These are phyloP conservation scores for Meiosimyza decipiens DNA, from an alignment of 2,888 invertebrate species.

Conservation along the genomic window DNA sequence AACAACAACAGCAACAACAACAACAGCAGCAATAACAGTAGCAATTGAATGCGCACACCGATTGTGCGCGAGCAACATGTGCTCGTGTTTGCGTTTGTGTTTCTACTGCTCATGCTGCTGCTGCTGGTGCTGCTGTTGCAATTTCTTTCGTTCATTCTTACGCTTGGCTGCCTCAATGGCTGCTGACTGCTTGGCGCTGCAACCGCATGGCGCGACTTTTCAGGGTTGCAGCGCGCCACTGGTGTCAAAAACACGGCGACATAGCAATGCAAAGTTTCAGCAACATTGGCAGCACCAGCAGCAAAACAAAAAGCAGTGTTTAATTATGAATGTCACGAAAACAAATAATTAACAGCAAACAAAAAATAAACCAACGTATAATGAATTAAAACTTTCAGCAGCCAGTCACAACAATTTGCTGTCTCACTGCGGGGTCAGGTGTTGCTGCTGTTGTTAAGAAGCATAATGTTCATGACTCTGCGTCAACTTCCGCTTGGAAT, in stretches of 20 bases:
- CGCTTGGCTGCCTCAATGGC: constrained; percentile 2
- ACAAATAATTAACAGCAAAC: constrained; percentile 51
- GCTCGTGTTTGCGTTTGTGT: neutral
- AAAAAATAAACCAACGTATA: constrained; percentile 12
- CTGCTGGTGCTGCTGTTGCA: constrained; percentile 26
- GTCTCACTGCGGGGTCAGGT: neutral
- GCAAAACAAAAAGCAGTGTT: constrained; percentile 38
- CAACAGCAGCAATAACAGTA: neutral
- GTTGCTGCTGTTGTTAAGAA: neutral
- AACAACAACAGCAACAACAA: constrained; percentile 18
- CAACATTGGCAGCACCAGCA: constrained; percentile 22
- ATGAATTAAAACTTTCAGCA: constrained; percentile 30
- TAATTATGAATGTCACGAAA: constrained; percentile 54
- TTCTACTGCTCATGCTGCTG: too few relatives aligned
- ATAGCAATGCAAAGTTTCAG: neutral
- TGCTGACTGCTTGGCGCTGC: constrained; percentile 9
- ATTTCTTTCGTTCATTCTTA: constrained; percentile 17
- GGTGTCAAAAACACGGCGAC: neutral
- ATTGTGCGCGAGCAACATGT: too few relatives aligned
- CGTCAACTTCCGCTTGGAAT: too few relatives aligned
- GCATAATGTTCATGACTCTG: too few relatives aligned
- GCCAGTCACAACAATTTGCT: too few relatives aligned
- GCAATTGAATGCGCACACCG: neutral
- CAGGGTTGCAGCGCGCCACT: constrained; percentile 24
- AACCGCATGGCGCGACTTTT: neutral